Base-by-base conservation (phyloP, 2,797 vertebrate genomes). In the Macropus fuliginosus region DNA sequence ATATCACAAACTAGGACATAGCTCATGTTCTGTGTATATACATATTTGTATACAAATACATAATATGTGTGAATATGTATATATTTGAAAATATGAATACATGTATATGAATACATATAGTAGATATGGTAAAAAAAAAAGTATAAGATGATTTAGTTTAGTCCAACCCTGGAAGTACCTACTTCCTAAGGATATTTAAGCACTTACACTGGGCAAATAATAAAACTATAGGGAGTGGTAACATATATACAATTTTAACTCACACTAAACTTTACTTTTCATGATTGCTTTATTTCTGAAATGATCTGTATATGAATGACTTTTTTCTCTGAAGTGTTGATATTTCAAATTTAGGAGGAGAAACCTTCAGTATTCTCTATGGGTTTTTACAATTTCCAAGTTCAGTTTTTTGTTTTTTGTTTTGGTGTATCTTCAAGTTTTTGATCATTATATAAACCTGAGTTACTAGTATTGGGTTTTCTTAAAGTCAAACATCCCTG, bases 401-500 rank as follows among this genome's bases (percentile, higher is more conserved):
- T 81, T 66, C 4, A 62, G 57, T 34, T 46, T 81, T 81, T 46
- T 46, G 46, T 46, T 52, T 52, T 52, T 52, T 8, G 6, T 46
- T 46, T 56, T 10, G n/a, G 1, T 46, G 21, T 1, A 21, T 46
- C n/a, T 46, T 81, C 5, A 66, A 66, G 14, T 3, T 46, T 81
- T 81, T 10, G 66, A 81, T 81, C 56, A 55, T 9, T 55, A 0
- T 52, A 2, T 55, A 46, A 54, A 6, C 66, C 16, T 94, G 46
- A 93, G 54, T 94, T 93, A 93, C 94, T 10, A 27, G 21, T 54
- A 29, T 91, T 16, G 52, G n/a, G 4, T 91, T 50, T 94, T 91
- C 87, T 90, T 89, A 91, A 94, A 54, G 55, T n/a, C 18, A 66
- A 56, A 8, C 28, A 87, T 56, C 89, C 27, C 62, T 94, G 87